Conservation (phyloP, 2,797 vertebrate genomes). For the Aselliscus stoliczkanus region DNA sequence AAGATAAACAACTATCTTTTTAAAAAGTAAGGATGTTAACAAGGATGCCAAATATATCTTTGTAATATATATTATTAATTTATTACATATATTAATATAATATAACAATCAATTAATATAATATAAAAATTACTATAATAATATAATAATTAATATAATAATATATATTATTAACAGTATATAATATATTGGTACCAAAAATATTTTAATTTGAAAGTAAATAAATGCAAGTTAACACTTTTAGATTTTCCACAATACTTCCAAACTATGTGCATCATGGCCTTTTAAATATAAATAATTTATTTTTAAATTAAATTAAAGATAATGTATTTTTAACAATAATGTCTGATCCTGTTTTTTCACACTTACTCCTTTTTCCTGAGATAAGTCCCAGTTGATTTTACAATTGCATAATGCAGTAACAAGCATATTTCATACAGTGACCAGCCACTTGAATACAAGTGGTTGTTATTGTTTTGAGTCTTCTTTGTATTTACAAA, state of each 20-base stretch:
- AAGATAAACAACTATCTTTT: background rate
- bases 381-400: background rate
- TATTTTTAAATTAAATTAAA: background rate
- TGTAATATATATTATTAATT: background rate
- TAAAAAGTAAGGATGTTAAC: background rate
- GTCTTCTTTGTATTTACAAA: background rate
- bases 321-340: background rate
- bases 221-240: background rate
- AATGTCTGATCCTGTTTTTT: background rate
- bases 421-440: background rate
- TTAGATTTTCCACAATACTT: background rate
- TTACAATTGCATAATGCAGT: background rate
- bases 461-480: background rate
- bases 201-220: constrained; percentile 11
- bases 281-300: background rate
- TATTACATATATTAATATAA: no score
- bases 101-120: no score
- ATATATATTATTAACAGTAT: background rate
- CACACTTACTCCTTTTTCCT: background rate
- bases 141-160: no score
- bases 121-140: no score
- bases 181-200: background rate
- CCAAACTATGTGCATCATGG: background rate
- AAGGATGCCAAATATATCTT: background rate
- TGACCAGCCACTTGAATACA: background rate